These are phyloP conservation scores for Drosophila santomea DNA, from an alignment of 1,140 invertebrate species.

Conservation along the genomic window DNA sequence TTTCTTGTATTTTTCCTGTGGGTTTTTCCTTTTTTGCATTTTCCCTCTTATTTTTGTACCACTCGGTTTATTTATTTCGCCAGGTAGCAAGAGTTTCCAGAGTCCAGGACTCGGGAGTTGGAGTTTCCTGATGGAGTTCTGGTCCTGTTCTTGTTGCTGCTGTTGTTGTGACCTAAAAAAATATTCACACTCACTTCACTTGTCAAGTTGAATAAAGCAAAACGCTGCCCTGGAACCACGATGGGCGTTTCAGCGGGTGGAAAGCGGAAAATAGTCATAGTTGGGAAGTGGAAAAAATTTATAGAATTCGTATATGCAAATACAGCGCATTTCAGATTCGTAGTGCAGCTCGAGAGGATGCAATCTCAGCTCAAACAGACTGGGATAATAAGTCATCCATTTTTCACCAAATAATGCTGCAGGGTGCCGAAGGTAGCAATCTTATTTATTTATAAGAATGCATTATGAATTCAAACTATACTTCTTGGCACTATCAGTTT, in stretches of 20 bases:
- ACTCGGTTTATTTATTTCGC: conserved; percentile 41
- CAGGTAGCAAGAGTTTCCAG: conserved; percentile 55
- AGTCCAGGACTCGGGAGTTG: conserved; percentile 48
- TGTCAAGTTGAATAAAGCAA: conserved; percentile 77
- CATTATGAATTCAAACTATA: too few species aligned
- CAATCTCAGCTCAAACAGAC: conserved; percentile 9
- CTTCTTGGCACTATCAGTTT: too few species aligned
- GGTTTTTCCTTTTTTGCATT: conserved; percentile 19
- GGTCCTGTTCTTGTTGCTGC: conserved; percentile 28
- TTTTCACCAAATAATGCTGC: too few species aligned
- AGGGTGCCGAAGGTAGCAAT: too few species aligned
- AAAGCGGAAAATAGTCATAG: conserved; percentile 19
- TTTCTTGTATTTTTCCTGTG: conserved; percentile 54
- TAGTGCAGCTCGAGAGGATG: background rate
- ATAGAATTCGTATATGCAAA: conserved; percentile 27
- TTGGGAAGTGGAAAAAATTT: conserved; percentile 23
- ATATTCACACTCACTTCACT: conserved; percentile 81
- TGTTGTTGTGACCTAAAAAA: conserved; percentile 75
- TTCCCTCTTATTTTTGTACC: conserved; percentile 5
- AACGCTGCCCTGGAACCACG: conserved; percentile 30
- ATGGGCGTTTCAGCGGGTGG: conserved; percentile 6
- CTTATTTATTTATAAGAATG: too few species aligned
- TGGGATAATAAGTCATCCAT: background rate
- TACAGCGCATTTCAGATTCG: conserved; percentile 22
- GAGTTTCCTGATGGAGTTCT: conserved; percentile 36